phyloP scores from a whole-genome alignment of 2,113 vertebrate genomes.

The Phylloscopus trochilus region DNA sequence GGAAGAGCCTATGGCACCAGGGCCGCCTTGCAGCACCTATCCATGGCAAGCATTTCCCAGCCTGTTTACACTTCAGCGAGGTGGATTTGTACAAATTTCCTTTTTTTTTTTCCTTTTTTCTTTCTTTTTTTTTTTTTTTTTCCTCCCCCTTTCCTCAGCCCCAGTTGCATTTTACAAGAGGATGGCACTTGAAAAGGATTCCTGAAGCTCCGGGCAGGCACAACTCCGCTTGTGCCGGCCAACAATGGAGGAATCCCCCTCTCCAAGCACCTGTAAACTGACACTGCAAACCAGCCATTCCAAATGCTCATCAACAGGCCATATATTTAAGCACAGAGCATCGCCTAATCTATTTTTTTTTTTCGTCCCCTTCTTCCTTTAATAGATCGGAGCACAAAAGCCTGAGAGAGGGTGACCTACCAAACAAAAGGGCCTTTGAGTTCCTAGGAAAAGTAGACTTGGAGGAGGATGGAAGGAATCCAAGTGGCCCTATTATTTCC shows the following conservation, averaged over 20 bases:
- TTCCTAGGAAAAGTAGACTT: conserved; percentile 80
- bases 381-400: conserved; percentile 80
- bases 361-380: conserved; percentile 69
- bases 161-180: neutral
- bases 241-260: conserved; percentile 59
- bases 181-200: conserved; percentile 49
- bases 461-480: conserved; percentile 83
- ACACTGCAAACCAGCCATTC: conserved; percentile 55
- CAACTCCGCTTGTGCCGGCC: neutral
- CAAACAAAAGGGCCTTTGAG: conserved; percentile 84
- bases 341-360: conserved; percentile 73
- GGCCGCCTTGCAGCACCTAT: neutral
- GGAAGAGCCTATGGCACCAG: neutral
- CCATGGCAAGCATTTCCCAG: neutral
- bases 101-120: fast-evolving
- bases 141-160: fast-evolving
- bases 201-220: neutral
- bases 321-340: conserved; percentile 70
- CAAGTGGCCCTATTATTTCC: conserved; percentile 88
- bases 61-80: neutral
- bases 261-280: conserved; percentile 73
- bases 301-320: conserved; percentile 49
- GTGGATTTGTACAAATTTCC: neutral
- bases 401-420: conserved; percentile 81
- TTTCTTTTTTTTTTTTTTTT: no score